Base-by-base conservation (phyloP, 2,888 invertebrate species). In the Neoaliturus tenellus region DNA sequence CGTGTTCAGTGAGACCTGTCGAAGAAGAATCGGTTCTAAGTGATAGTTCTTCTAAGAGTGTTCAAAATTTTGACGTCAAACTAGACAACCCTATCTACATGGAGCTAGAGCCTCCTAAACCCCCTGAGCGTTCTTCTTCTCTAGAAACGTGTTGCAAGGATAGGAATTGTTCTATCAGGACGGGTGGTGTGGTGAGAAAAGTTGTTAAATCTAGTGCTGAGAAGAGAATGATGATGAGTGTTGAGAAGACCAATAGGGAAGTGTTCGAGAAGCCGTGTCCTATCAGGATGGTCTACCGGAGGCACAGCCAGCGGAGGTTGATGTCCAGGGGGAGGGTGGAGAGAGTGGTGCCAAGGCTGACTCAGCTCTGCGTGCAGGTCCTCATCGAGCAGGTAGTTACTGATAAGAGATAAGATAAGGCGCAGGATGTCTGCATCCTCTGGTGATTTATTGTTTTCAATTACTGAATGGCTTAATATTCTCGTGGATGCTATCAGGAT, bases 41-140 rank as follows among this genome's bases (percentile, higher is more conserved):
- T 31, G 23, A 23, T 55, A 41, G 41, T 41, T 41, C 41, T 41
- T n/a, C n/a, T n/a, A n/a, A n/a, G n/a, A n/a, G n/a, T n/a, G n/a
- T n/a, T n/a, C 44, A 14, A 44, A 51, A 51, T 51, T 51, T 51
- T 6, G 51, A 51, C n/a, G 51, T 23, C 20, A 51, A 78, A 35
- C 25, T 35, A 28, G 80, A 84, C 17, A 84, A 82, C 51, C 84
- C 82, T 4, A 69, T 84, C n/a, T 84, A 84, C 48, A 82, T 84
- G 84, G 84, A 84, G 62, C 39, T 84, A 17, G 82, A 84, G 44
- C 73, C 73, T 12, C 73, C 58, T 14, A 55, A 28, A 51, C 62
- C 62, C 31, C 62, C 31, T 14, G 62, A 62, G 4, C 28, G 62
- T 3, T 10, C 73, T 0, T 73, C 69, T 20, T 69, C 69, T 2